Evolutionary conservation across 2,113 vertebrate genomes (phyloP).

Genomic region (Myotis brandtii): DNA sequence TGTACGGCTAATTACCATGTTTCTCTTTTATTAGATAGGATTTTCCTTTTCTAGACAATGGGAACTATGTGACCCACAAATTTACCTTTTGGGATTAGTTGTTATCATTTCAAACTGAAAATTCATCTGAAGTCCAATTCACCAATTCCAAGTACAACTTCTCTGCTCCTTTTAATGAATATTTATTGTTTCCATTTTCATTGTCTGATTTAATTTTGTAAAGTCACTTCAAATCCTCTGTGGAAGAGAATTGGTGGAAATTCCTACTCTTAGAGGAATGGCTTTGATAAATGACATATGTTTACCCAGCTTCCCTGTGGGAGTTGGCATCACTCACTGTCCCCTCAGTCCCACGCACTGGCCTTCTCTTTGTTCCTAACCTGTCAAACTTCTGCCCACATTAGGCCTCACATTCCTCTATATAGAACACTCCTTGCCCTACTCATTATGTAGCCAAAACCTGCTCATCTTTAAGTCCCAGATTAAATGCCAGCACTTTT

Average conservation of each 20-base stretch:
- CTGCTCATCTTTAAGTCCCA: background rate
- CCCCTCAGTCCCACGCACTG: background rate
- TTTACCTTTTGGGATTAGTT: slow-evolving; percentile 30
- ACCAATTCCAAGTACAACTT: background rate
- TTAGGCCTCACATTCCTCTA: background rate
- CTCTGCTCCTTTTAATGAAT: background rate
- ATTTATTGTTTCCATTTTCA: background rate
- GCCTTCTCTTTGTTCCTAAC: background rate
- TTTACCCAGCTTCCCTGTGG: too few relatives aligned
- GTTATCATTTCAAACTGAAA: background rate
- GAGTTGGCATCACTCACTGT: background rate
- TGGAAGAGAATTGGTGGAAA: background rate
- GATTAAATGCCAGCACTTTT: background rate
- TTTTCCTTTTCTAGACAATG: background rate
- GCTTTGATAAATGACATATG: too few relatives aligned
- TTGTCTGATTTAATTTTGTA: background rate
- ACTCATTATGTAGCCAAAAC: background rate
- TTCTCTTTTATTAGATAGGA: too few relatives aligned
- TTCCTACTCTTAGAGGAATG: background rate
- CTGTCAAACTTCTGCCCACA: background rate
- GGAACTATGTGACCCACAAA: background rate
- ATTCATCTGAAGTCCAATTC: background rate
- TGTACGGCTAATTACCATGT: too few relatives aligned
- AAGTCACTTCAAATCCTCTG: background rate
- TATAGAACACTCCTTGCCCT: background rate